Percentiles rank a stretch among this genome's conserved stretches.
These are phyloP conservation scores for Megalonaias nervosa DNA, from an alignment of 1,140 invertebrate genomes.

Conservation along the genomic window DNA sequence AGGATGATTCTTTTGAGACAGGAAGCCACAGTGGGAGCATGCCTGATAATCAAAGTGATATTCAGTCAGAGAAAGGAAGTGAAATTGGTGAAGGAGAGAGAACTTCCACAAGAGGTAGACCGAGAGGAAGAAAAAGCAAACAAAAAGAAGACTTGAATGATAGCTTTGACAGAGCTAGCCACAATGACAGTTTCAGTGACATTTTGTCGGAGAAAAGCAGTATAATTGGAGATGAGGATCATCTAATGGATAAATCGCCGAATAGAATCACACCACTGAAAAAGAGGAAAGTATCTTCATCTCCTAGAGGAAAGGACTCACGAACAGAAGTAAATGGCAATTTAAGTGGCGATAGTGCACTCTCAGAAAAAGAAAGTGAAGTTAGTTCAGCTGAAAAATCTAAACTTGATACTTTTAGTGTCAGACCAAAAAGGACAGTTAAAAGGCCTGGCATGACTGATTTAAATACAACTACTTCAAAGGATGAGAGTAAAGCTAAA, in stretches of 20 bases:
- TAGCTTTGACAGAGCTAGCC: too few relatives aligned
- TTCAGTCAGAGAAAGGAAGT: constrained; percentile 28
- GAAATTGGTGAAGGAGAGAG: constrained; percentile 24
- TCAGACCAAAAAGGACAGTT: too few relatives aligned
- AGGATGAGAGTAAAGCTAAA: not conserved
- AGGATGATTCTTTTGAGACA: too few relatives aligned
- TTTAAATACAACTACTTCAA: not conserved
- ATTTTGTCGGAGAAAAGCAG: constrained; percentile 25
- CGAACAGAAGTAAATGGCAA: constrained; percentile 23
- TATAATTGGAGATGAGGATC: constrained; percentile 29
- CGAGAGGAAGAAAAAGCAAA: too few relatives aligned
- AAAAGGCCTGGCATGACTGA: too few relatives aligned
- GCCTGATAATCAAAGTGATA: constrained; percentile 36
- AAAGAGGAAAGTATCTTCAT: constrained; percentile 26
- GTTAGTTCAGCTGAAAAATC: too few relatives aligned
- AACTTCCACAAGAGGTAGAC: too few relatives aligned
- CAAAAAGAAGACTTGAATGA: too few relatives aligned
- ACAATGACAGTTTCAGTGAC: too few relatives aligned
- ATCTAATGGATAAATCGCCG: constrained; percentile 26
- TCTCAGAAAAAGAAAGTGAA: constrained; percentile 2
- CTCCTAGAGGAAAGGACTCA: constrained; percentile 13
- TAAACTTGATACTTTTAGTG: too few relatives aligned
- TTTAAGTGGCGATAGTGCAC: not conserved
- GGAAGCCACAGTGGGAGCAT: constrained; percentile 12
- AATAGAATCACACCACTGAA: constrained; percentile 32